Evolutionary conservation across 2,113 vertebrate species (phyloP).

Genomic region (Cephalophus harveyi): DNA sequence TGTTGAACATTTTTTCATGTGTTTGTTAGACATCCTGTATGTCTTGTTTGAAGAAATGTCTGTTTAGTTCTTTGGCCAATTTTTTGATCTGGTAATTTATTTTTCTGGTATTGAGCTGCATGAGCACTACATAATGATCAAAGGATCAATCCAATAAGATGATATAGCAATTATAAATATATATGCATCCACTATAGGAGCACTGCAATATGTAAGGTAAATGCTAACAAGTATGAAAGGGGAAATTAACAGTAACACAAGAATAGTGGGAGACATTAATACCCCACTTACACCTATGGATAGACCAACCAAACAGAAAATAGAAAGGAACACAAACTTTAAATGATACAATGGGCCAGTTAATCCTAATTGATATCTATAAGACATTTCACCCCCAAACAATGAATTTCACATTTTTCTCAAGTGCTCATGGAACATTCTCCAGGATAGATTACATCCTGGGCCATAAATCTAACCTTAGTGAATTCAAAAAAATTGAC

Average conservation of each 20-base stretch:
- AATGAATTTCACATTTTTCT: neutral
- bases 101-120: neutral
- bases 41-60: neutral
- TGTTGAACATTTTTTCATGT: neutral
- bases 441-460: too few relatives aligned
- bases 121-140: neutral
- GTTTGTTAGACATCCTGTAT: neutral
- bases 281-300: neutral
- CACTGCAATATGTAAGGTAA: neutral
- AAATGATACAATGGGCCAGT: neutral
- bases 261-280: neutral
- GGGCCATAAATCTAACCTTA: too few relatives aligned
- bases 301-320: neutral
- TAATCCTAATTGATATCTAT: neutral
- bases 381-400: neutral
- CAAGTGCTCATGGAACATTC: too few relatives aligned
- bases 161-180: neutral
- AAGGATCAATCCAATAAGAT: neutral
- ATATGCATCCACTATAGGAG: neutral
- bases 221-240: neutral
- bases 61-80: neutral
- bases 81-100: neutral
- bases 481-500: too few relatives aligned
- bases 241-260: neutral
- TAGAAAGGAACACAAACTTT: neutral